Evolutionary conservation across 2,113 vertebrate species (phyloP).

Genomic region (Malurus alboscapulatus): DNA sequence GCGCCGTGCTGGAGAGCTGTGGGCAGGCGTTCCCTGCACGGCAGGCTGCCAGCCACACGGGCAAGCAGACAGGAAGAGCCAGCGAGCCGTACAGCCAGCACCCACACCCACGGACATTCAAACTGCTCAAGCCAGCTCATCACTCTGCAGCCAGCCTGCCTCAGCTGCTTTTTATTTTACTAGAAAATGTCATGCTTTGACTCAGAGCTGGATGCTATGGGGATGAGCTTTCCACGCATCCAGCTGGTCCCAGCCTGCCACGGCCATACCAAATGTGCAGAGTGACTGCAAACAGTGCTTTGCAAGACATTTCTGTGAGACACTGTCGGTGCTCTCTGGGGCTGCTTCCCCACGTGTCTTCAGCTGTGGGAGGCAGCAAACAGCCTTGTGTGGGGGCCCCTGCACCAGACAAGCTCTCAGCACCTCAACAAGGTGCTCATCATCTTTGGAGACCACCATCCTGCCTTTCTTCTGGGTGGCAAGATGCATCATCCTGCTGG

Average conservation of each 20-base stretch:
- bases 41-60: neutral
- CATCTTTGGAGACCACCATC: neutral
- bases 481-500: neutral
- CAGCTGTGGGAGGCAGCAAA: neutral
- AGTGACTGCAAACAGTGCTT: neutral
- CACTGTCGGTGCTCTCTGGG: fast-evolving
- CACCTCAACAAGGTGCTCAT: neutral
- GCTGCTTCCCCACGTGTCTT: neutral
- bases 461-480: neutral
- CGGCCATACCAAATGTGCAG: neutral
- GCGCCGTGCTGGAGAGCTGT: neutral
- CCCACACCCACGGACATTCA: neutral
- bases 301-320: neutral
- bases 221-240: neutral
- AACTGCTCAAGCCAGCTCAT: neutral
- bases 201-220: constrained; percentile 17
- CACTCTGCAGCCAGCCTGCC: constrained; percentile 3
- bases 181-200: constrained; percentile 40
- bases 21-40: neutral
- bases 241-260: constrained; percentile 10
- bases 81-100: neutral
- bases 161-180: constrained; percentile 55
- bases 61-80: neutral
- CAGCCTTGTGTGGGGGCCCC: neutral
- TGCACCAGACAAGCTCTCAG: neutral